Conservation (phyloP, 1,140 invertebrate genomes). For the Heliothis virescens region DNA sequence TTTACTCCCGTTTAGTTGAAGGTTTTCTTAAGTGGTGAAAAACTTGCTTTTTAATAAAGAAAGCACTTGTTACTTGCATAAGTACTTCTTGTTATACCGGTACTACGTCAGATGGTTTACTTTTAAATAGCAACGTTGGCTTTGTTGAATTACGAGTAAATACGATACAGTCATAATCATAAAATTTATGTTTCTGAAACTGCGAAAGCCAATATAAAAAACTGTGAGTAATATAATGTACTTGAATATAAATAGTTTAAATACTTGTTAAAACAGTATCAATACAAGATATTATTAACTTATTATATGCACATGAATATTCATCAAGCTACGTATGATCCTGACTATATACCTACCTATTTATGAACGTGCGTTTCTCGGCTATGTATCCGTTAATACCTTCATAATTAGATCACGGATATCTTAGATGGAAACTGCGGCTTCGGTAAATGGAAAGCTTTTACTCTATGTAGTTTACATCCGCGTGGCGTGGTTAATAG, state of each 20-base stretch:
- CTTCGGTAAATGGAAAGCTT: conserved; percentile 32
- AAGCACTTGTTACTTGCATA: conserved; percentile 26
- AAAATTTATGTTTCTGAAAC: too few species aligned
- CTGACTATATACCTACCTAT: too few species aligned
- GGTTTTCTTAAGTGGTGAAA: conserved; percentile 28
- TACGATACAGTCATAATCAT: too few species aligned
- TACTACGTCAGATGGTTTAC: background rate
- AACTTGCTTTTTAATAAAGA: conserved; percentile 41
- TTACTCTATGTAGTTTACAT: conserved; percentile 10
- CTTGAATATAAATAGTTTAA: too few species aligned
- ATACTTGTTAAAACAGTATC: background rate
- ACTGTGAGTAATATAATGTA: too few species aligned
- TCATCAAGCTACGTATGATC: too few species aligned
- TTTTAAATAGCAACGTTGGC: background rate
- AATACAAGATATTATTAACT: background rate
- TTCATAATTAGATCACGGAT: conserved; percentile 24
- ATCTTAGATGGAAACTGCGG: conserved; percentile 13
- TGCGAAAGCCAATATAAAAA: too few species aligned
- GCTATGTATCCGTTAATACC: conserved; percentile 36
- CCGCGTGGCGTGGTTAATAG: background rate
- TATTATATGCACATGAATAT: too few species aligned
- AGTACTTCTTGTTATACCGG: conserved; percentile 15
- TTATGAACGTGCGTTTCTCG: background rate
- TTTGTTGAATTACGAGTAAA: too few species aligned
- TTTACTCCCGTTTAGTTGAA: conserved; percentile 15